These are phyloP conservation scores for Cephus sareptanus DNA, from an alignment of 2,888 invertebrate genomes.

Conservation along the genomic window DNA sequence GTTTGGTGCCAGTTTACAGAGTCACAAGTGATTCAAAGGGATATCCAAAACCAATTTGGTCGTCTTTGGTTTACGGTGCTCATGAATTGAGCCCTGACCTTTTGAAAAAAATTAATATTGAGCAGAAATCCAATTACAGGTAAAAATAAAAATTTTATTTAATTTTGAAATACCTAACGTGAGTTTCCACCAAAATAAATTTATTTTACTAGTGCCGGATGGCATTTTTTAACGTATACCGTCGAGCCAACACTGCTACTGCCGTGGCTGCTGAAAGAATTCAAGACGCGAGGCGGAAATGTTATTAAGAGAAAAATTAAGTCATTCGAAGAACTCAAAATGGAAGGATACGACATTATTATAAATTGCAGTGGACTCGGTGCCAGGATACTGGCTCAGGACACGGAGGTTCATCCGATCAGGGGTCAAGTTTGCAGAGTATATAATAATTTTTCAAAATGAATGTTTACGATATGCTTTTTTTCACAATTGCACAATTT, in stretches of 20 bases:
- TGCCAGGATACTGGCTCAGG: slow-evolving; percentile 73
- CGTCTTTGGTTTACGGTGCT: slow-evolving; percentile 66
- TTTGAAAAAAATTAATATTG: slow-evolving; percentile 49
- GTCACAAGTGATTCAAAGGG: slow-evolving; percentile 57
- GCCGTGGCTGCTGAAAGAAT: slow-evolving; percentile 74
- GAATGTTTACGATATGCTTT: background rate
- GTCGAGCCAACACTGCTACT: slow-evolving; percentile 76
- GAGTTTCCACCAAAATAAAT: background rate
- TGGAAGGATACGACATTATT: slow-evolving; percentile 73
- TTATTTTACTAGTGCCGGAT: slow-evolving; percentile 69
- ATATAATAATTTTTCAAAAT: slow-evolving; percentile 29
- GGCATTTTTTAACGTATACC: slow-evolving; percentile 75
- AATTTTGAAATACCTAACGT: background rate
- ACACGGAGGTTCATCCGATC: slow-evolving; percentile 73
- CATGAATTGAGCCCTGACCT: slow-evolving; percentile 51
- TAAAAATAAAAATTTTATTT: slow-evolving; percentile 31
- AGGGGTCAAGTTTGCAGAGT: slow-evolving; percentile 82
- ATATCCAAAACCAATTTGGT: slow-evolving; percentile 62
- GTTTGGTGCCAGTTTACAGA: slow-evolving; percentile 65
- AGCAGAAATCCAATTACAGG: slow-evolving; percentile 63
- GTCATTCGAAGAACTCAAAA: slow-evolving; percentile 67
- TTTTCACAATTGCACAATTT: background rate
- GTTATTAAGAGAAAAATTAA: slow-evolving; percentile 68
- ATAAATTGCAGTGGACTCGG: slow-evolving; percentile 84
- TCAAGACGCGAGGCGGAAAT: slow-evolving; percentile 72